A percentile compares a stretch with the other conserved stretches of the same genome.
phyloP scores from a whole-genome alignment of 2,888 invertebrate genomes.

The Gonocerus acuteangulatus region DNA sequence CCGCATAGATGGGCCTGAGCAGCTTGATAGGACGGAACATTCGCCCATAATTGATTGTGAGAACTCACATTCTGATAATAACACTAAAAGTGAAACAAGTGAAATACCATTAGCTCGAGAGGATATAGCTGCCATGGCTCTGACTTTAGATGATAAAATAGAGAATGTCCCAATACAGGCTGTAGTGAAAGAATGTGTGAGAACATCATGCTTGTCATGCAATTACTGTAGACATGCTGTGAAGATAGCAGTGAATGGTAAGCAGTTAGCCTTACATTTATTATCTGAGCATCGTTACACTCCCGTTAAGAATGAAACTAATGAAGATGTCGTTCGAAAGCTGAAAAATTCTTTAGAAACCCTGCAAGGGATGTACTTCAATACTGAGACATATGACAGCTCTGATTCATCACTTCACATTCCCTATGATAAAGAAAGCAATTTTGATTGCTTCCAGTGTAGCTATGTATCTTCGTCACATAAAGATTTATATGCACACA shows the following conservation, averaged over 20 bases:
- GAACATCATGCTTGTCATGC: constrained; percentile 61
- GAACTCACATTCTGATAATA: constrained; percentile 31
- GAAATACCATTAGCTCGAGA: constrained; percentile 48
- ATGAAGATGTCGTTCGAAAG: constrained; percentile 59
- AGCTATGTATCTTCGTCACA: constrained; percentile 67
- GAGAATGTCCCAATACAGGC: constrained; percentile 66
- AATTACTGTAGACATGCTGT: constrained; percentile 81
- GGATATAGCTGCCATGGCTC: constrained; percentile 59
- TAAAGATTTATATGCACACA: constrained; percentile 79
- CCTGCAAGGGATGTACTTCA: constrained; percentile 60
- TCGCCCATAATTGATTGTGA: constrained; percentile 26
- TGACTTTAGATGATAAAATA: constrained; percentile 64
- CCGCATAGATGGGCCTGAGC: background rate
- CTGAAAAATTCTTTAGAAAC: constrained; percentile 56
- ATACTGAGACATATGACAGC: constrained; percentile 62
- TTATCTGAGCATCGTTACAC: constrained; percentile 70
- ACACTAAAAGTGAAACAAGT: constrained; percentile 13
- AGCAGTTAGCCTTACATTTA: constrained; percentile 70
- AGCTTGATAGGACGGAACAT: constrained; percentile 39
- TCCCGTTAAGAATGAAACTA: constrained; percentile 69
- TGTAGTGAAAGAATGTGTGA: constrained; percentile 64
- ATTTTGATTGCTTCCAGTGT: constrained; percentile 82
- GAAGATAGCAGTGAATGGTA: constrained; percentile 75
- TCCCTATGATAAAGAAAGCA: constrained; percentile 52
- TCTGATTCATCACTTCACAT: constrained; percentile 46